Evolutionary conservation across 2,797 vertebrate genomes (phyloP), one percentile per base, ranked within the genome.

Genomic region (Crax fasciolata): DNA sequence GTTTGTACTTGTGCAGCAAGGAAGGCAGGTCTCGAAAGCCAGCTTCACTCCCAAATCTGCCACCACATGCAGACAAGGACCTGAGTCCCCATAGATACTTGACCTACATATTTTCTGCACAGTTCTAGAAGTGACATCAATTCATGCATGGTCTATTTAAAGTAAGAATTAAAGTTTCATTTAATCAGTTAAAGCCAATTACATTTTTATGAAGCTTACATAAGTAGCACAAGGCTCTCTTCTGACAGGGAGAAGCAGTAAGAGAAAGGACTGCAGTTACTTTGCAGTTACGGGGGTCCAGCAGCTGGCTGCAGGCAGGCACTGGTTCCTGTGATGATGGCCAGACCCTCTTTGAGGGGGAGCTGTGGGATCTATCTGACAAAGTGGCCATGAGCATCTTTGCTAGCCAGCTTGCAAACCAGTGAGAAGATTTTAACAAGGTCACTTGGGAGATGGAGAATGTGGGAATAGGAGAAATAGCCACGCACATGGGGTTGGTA

Each of bases 401-500:
- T 70, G n/a, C 38, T 49, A 62, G 57, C 27, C 57, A 23, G 49
- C 27, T 51, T 2, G 1, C 49, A 32, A 57, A 55, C 6, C 13
- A n/a, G 25, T 4, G 28, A 83, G 18, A 14, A 27, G 35, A 76
- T 35, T 32, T 63, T 65, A 44, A 30, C 15, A 4, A 49, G 25
- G 25, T 61, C 72, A 72, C 35, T 39, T 46, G 52, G 44, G 20
- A 59, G 4, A 4, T 49, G 49, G 41, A 63, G 13, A 65, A 35
- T 7, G 10, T 1, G 1, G 66, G 15, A 57, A 35, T 2, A 44
- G 35, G 9, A 23, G 58, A 65, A 58, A 19, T 10, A 65, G 0
- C 0, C 9, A 2, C 39, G 32, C 13, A 46, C 2, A 1, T 14
- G 65, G 16, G 9, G 52, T 16, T 32, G 11, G 28, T 12, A 30